Evolutionary conservation across 2,113 vertebrate species (phyloP).

Genomic region (Coptodon rendalli): DNA sequence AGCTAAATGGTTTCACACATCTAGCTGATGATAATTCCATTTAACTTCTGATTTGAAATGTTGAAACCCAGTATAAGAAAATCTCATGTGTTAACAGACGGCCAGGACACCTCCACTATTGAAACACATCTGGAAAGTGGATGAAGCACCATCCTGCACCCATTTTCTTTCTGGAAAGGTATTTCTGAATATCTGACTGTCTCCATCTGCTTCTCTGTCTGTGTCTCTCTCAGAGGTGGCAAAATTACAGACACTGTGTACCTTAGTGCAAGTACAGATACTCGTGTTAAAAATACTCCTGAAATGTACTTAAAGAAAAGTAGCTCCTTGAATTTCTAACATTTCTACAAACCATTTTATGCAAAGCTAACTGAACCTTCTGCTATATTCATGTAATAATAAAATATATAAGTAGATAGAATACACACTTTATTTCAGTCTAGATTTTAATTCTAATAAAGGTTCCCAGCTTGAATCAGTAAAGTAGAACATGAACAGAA

Average conservation of each 20-base stretch:
- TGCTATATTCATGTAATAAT: not conserved
- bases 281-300: not conserved
- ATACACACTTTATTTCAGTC: not conserved
- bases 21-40: not conserved
- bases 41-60: not conserved
- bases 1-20: not conserved
- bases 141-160: not conserved
- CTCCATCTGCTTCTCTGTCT: not conserved
- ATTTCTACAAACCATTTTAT: not conserved
- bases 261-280: not conserved
- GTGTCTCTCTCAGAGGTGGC: not conserved
- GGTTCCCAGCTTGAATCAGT: not conserved
- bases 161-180: not conserved
- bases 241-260: not conserved
- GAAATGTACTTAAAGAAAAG: not conserved
- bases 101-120: not conserved
- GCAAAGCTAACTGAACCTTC: not conserved
- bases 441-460: not conserved
- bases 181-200: not conserved
- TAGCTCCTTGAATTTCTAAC: not conserved
- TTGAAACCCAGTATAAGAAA: not conserved
- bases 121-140: not conserved
- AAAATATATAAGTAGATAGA: not conserved
- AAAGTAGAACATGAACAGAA: not conserved
- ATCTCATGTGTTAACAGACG: not conserved